These are phyloP conservation scores for Apodemus sylvaticus DNA, from an alignment of 2,113 vertebrate genomes.

Conservation along the genomic window DNA sequence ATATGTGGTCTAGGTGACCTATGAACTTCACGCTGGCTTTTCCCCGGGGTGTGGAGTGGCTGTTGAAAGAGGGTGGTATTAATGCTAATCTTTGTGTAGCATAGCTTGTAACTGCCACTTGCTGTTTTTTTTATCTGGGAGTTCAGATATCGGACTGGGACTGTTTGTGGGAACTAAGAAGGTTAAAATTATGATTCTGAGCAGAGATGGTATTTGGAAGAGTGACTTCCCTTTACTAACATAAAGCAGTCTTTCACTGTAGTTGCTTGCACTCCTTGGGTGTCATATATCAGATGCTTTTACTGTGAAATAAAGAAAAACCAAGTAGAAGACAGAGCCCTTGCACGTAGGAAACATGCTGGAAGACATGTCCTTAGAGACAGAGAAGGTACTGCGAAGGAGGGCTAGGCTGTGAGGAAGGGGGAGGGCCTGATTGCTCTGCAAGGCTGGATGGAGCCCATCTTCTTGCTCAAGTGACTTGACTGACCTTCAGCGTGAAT, in stretches of 20 bases:
- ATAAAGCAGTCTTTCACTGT: neutral
- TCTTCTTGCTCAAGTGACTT: neutral
- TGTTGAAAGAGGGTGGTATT: constrained; percentile 81
- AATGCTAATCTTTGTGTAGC: constrained; percentile 82
- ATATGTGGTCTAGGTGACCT: constrained; percentile 51
- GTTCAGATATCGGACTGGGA: constrained; percentile 66
- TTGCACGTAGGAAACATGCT: neutral
- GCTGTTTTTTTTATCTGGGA: constrained; percentile 64
- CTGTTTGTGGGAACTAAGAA: constrained; percentile 70
- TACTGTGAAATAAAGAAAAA: constrained; percentile 25
- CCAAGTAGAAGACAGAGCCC: neutral
- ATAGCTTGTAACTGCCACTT: constrained; percentile 62
- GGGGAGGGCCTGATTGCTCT: too few relatives aligned
- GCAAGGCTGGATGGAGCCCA: neutral
- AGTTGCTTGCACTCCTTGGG: constrained; percentile 20
- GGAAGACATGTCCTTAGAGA: constrained; percentile 10
- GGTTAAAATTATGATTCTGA: constrained; percentile 60
- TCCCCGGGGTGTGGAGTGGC: constrained; percentile 81
- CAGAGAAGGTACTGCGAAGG: neutral
- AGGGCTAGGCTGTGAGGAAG: neutral
- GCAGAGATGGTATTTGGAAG: constrained; percentile 59
- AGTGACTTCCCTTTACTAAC: constrained; percentile 55
- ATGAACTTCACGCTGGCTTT: constrained; percentile 75
- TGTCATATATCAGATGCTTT: neutral
- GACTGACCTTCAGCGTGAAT: neutral